Evolutionary conservation across 2,888 invertebrate genomes (phyloP).

Genomic region (Euplexia lucipara): DNA sequence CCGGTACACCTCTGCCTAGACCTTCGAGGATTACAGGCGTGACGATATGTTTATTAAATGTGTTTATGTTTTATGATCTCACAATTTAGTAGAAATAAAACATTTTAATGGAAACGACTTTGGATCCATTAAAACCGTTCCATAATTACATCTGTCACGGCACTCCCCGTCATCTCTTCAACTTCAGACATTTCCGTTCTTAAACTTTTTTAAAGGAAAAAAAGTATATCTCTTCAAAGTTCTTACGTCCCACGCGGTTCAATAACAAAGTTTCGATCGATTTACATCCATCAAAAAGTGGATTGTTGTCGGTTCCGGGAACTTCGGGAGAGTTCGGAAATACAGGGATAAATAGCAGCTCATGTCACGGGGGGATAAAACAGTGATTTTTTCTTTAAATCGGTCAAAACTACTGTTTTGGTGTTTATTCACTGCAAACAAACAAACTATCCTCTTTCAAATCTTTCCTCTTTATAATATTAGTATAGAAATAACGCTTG

Average conservation of each 20-base stretch:
- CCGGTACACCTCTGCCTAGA: too few relatives aligned
- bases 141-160: constrained; percentile 57
- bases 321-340: constrained; percentile 48
- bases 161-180: constrained; percentile 62
- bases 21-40: too few relatives aligned
- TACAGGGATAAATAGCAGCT: too few relatives aligned
- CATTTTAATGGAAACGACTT: constrained; percentile 45
- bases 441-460: too few relatives aligned
- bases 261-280: constrained; percentile 77
- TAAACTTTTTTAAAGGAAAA: constrained; percentile 64
- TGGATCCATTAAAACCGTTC: constrained; percentile 58
- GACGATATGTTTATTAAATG: too few relatives aligned
- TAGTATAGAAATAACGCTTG: too few relatives aligned
- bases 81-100: constrained; percentile 27
- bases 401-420: too few relatives aligned
- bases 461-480: too few relatives aligned
- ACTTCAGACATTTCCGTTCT: constrained; percentile 62
- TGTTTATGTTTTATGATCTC: too few relatives aligned
- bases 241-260: constrained; percentile 68
- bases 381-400: too few relatives aligned
- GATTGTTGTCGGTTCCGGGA: constrained; percentile 68
- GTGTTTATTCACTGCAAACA: too few relatives aligned
- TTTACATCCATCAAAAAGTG: constrained; percentile 74
- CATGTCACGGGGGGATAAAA: too few relatives aligned
- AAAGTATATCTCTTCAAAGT: constrained; percentile 65